Evolutionary conservation across 2,113 vertebrate genomes (phyloP), one percentile per base, ranked within the genome.

Genomic region (Speoplatyrhinus poulsoni): DNA sequence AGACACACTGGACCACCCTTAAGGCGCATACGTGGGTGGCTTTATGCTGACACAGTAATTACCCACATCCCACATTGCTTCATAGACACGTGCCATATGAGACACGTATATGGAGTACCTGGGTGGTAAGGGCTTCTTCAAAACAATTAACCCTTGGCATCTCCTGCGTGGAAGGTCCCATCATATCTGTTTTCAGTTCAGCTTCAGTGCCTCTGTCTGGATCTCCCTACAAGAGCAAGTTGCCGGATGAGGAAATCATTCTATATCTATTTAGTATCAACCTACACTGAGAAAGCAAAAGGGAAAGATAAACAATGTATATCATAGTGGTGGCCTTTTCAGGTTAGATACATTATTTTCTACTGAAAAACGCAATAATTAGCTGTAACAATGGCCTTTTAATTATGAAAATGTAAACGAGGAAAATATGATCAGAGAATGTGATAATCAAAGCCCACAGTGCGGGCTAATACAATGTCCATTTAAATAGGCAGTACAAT

Each of bases 51-150:
- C 62, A 67, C 12, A 47, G 33, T 17, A 57, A 57, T 59, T 76
- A 75, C 58, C 48, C 41, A 63, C 9, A 32, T 66, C 50, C 49
- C 26, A 26, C 2, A 2, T 26, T 26, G 2, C 26, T 26, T 26
- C 26, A 26, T 26, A 26, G 26, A 26, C 26, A 26, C 26, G 2
- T 26, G 26, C 26, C 26, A 26, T 26, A 26, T 26, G 26, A 26
- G 26, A 26, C 26, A 16, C 15, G n/a, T 12, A 15, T 13, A n/a
- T n/a, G 13, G 13, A 54, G 11, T 75, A 96, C 95, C 93, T 94
- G 87, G 12, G 82, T 73, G 62, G 75, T 62, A 8, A 75, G 72
- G 13, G 82, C 77, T 3, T 77, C 46, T 0, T 79, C 77, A 61
- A 86, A 85, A 5, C 76, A 62, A 16, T 70, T 75, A n/a, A 82